phyloP scores from a whole-genome alignment of 2,113 vertebrate genomes.

The Megaceryle maxima region DNA sequence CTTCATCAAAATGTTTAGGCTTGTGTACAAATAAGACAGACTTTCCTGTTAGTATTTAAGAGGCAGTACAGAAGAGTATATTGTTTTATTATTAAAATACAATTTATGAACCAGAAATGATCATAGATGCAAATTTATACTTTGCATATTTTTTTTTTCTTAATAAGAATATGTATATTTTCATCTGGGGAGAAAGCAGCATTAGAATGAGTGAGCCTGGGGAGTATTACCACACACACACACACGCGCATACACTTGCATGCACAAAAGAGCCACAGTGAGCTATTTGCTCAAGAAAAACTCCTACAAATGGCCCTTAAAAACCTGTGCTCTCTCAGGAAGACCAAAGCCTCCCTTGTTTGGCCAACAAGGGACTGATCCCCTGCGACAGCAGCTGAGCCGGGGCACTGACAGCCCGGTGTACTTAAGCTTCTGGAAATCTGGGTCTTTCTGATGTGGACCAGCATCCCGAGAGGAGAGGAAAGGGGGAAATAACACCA shows the following conservation, averaged over 20 bases:
- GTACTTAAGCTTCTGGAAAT: fast-evolving
- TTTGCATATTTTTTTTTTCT: conserved; percentile 45
- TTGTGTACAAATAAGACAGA: neutral
- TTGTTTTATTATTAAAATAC: conserved; percentile 38
- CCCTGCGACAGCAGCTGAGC: fast-evolving
- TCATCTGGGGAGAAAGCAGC: conserved; percentile 42
- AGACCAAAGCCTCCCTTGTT: neutral
- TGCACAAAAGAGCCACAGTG: neutral
- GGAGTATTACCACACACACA: conserved; percentile 9
- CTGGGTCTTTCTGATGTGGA: neutral
- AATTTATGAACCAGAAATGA: conserved; percentile 42
- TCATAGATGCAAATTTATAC: conserved; percentile 52
- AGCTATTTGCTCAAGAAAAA: neutral
- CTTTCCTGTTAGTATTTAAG: neutral
- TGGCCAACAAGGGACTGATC: fast-evolving
- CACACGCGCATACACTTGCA: neutral
- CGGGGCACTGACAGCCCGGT: fast-evolving
- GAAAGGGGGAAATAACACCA: neutral
- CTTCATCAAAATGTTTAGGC: neutral
- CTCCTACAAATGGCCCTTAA: fast-evolving
- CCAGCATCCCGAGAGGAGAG: neutral
- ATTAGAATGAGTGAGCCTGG: conserved; percentile 41
- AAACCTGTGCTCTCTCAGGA: fast-evolving
- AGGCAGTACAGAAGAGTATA: neutral
- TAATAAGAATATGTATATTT: conserved; percentile 57